Evolutionary conservation across 2,888 invertebrate species (phyloP).

Genomic region (Yponomeuta sedellus): DNA sequence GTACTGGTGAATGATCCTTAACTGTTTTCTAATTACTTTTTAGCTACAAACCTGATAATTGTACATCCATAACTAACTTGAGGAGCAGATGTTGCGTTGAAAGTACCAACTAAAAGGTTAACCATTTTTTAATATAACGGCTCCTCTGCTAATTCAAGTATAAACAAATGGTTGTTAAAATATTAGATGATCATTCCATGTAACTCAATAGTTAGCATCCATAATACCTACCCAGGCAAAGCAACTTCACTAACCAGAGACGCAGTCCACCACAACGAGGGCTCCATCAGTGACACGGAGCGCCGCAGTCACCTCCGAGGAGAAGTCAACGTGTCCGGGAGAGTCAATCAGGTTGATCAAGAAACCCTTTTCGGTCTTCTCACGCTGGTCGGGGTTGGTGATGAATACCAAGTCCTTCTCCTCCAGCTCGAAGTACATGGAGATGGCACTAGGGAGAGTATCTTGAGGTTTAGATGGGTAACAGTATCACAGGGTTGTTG

Average conservation of each 20-base stretch:
- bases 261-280: conserved; percentile 99
- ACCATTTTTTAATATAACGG: too few species aligned
- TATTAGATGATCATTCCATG: too few species aligned
- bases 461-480: conserved; percentile 15
- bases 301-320: conserved; percentile 99
- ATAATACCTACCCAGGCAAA: too few species aligned
- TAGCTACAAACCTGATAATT: too few species aligned
- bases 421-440: conserved; percentile 98
- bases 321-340: conserved; percentile 99
- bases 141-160: too few species aligned
- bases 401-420: conserved; percentile 97
- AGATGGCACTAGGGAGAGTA: conserved; percentile 88
- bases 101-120: too few species aligned
- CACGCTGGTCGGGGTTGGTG: conserved; percentile 91
- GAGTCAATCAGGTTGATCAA: conserved; percentile 99
- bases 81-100: too few species aligned
- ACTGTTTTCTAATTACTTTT: too few species aligned
- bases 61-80: too few species aligned
- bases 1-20: too few species aligned
- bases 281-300: conserved; percentile 99
- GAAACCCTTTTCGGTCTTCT: conserved; percentile 95
- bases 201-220: too few species aligned
- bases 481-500: background rate
- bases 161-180: too few species aligned
- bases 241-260: conserved; percentile 85